These are phyloP conservation scores for Sakesphorus luctuosus DNA, from an alignment of 2,113 vertebrate genomes.

Conservation along the genomic window DNA sequence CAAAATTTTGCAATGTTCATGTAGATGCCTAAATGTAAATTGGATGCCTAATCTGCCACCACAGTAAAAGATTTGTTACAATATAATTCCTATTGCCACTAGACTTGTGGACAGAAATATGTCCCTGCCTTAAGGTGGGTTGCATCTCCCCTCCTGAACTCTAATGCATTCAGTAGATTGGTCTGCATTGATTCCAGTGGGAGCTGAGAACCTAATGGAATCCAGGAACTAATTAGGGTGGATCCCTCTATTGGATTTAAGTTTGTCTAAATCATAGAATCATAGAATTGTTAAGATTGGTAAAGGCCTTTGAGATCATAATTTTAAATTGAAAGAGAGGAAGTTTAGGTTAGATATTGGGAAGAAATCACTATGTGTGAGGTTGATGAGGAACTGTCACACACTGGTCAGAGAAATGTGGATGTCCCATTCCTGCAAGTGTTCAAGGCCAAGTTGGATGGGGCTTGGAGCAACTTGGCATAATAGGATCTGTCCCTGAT, in stretches of 20 bases:
- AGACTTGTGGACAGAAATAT: neutral
- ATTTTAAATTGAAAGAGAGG: neutral
- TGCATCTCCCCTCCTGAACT: neutral
- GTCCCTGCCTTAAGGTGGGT: neutral
- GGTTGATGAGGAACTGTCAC: neutral
- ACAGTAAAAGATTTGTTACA: neutral
- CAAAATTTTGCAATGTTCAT: neutral
- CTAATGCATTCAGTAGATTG: neutral
- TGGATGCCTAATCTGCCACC: neutral
- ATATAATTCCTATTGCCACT: neutral
- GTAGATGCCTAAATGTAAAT: accelerated
- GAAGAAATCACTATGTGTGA: neutral
- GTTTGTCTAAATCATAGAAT: neutral
- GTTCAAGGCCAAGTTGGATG: neutral
- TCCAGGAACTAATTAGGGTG: neutral
- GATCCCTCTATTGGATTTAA: neutral
- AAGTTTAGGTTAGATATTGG: neutral
- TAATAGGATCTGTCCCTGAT: neutral
- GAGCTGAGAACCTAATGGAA: neutral
- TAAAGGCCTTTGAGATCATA: neutral
- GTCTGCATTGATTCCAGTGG: neutral
- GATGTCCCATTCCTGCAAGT: neutral
- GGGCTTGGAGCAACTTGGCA: neutral
- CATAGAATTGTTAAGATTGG: neutral
- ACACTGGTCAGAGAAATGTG: accelerated